Evolutionary conservation across 2,888 invertebrate genomes (phyloP), one percentile per base, ranked within the genome.

Genomic region (Lasiommata megera): DNA sequence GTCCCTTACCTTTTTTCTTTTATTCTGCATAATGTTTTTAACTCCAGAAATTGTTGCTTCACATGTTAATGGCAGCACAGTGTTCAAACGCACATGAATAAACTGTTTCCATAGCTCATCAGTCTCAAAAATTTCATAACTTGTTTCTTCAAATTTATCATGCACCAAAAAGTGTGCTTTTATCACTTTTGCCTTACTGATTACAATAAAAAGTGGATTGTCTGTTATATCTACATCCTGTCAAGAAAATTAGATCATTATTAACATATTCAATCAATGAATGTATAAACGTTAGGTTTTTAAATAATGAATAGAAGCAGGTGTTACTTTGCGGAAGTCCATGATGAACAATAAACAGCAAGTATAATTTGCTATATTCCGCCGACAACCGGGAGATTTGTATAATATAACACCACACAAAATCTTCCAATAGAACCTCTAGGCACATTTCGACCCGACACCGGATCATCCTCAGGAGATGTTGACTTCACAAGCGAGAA

Each of bases 161-260:
- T 95, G 95, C 37, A 94, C 92, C 63, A 94, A 91, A 74, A 95
- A 93, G 65, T 93, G 93, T 9, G 95, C 92, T 71, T 93, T 92
- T 68, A 95, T 80, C 11, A 92, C 92, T 67, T 84, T 85, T 7
- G 72, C 72, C 44, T 92, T 82, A 64, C 92, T 92, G 12, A 92
- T 90, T 61, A 92, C 80, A 40, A 96, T 82, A 52, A 95, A 88
- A 57, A 96, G 87, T 2, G 96, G 96, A 83, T 95, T 96, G 73
- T 96, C 96, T 51, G 96, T 96, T 69, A 96, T 94, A 76, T 95
- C 94, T 57, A 96, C 94, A 81, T 95, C 93, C 92, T 92, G 68
- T 29, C 9, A 48, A 58, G 48, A 60, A 31, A 7, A 31, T 31
- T 23, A 23, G 5, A 23, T 23, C 23, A 23, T 5, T 5, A 23